A percentile compares a stretch with the other conserved stretches of the same genome.
phyloP scores from a whole-genome alignment of 2,797 vertebrate species.

The Ambastaia sidthimunki region DNA sequence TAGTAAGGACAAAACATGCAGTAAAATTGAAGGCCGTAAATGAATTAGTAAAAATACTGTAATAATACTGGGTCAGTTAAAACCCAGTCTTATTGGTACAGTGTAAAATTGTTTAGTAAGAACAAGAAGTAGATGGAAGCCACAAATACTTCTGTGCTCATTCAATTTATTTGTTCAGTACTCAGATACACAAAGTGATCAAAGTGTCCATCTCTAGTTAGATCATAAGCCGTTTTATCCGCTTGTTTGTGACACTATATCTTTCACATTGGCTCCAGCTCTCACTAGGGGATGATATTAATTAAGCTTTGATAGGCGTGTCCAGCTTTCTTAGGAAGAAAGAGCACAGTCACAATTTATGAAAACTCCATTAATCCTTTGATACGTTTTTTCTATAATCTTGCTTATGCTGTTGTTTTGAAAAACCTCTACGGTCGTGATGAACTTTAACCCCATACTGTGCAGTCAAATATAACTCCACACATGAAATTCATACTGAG shows the following conservation, averaged over 20 bases:
- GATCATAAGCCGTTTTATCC: too few species aligned
- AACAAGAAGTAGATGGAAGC: too few species aligned
- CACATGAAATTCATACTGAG: slow-evolving; percentile 60
- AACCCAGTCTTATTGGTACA: neutral
- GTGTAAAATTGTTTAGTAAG: neutral
- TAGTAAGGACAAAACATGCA: neutral
- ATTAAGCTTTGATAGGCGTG: slow-evolving; percentile 6
- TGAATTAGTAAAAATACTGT: neutral
- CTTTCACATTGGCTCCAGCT: neutral
- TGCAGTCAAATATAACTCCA: slow-evolving; percentile 17
- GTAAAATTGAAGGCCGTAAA: too few species aligned
- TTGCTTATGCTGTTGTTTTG: neutral
- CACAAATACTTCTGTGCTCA: too few species aligned
- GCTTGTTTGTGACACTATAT: neutral
- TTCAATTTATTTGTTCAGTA: neutral
- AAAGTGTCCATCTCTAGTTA: neutral
- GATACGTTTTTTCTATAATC: slow-evolving; percentile 2
- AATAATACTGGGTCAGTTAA: too few species aligned
- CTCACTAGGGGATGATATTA: neutral
- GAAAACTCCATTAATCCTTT: too few species aligned
- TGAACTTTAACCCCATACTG: slow-evolving; percentile 36
- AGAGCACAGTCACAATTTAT: neutral
- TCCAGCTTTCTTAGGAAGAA: neutral
- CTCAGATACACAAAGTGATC: slow-evolving; percentile 13
- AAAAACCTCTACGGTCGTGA: slow-evolving; percentile 10